Conservation (phyloP, 2,797 vertebrate genomes). For the Rachycentron canadum region DNA sequence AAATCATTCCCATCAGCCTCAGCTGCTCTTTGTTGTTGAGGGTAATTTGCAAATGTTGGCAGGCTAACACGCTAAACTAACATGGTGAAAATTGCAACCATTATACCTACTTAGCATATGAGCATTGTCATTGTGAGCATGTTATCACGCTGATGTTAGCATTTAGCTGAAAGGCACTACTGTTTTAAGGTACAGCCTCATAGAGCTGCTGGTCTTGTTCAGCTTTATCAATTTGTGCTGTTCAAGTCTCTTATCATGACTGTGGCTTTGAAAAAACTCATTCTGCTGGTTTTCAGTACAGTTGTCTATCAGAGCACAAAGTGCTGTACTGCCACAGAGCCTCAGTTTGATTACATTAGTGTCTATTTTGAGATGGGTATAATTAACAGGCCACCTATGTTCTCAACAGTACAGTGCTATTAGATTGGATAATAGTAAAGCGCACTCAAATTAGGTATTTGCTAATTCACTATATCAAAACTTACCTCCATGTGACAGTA, state of each 20-base stretch:
- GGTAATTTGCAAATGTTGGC: not conserved
- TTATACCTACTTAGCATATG: not conserved
- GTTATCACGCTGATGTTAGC: not conserved
- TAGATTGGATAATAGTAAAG: not conserved
- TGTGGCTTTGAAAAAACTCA: not conserved
- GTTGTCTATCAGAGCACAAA: constrained; percentile 7
- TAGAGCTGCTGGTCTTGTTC: not conserved
- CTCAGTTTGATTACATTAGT: constrained; percentile 38
- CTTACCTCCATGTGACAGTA: not conserved
- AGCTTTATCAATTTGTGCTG: not conserved
- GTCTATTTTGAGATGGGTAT: constrained; percentile 43
- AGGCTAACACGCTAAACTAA: not conserved
- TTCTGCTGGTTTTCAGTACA: not conserved
- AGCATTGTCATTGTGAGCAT: not conserved
- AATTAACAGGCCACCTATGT: constrained; percentile 40
- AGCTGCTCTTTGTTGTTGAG: not conserved
- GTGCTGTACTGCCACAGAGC: constrained; percentile 11
- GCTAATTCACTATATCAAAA: not conserved
- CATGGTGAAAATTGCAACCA: not conserved
- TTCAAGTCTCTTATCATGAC: not conserved
- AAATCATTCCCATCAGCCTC: not conserved
- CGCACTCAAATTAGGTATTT: not conserved
- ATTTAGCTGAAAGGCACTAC: not conserved
- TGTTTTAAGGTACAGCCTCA: not conserved
- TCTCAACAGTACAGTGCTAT: constrained; percentile 10